Conservation (phyloP, 2,888 invertebrate species). For the Sesia apiformis region DNA sequence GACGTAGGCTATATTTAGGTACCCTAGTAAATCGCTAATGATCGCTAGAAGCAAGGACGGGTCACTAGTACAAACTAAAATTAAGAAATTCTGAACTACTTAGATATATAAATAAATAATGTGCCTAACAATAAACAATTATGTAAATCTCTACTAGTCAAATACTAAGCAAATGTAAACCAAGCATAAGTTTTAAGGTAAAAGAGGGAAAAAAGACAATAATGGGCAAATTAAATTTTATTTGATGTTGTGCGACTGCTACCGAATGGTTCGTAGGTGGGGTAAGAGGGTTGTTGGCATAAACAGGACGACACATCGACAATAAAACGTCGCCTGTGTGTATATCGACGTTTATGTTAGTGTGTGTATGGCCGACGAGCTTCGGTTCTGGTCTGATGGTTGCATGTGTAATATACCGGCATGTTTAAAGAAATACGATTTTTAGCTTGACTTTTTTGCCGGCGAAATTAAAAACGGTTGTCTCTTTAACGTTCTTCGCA, state of each 20-base stretch:
- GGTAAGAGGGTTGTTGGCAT: slow-evolving; percentile 29
- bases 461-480: background rate
- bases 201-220: slow-evolving; percentile 37
- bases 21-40: too few relatives aligned
- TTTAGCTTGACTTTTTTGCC: background rate
- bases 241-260: slow-evolving; percentile 45
- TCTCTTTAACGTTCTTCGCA: background rate
- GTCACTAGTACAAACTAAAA: too few relatives aligned
- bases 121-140: too few relatives aligned
- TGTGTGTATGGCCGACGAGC: slow-evolving; percentile 10
- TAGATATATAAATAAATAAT: too few relatives aligned
- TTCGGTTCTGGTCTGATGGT: slow-evolving; percentile 50
- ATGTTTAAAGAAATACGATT: slow-evolving; percentile 29
- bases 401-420: slow-evolving; percentile 51
- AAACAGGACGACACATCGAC: slow-evolving; percentile 53
- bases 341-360: slow-evolving; percentile 1
- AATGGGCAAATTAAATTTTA: slow-evolving; percentile 64
- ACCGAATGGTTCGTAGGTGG: slow-evolving; percentile 33
- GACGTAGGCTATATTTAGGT: too few relatives aligned
- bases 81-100: too few relatives aligned
- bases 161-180: background rate
- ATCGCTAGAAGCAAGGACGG: too few relatives aligned
- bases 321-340: slow-evolving; percentile 22
- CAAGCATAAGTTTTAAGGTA: slow-evolving; percentile 3
- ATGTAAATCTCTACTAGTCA: background rate